phyloP scores from a whole-genome alignment of 2,113 vertebrate genomes.

The Zosterops hypoxanthus region DNA sequence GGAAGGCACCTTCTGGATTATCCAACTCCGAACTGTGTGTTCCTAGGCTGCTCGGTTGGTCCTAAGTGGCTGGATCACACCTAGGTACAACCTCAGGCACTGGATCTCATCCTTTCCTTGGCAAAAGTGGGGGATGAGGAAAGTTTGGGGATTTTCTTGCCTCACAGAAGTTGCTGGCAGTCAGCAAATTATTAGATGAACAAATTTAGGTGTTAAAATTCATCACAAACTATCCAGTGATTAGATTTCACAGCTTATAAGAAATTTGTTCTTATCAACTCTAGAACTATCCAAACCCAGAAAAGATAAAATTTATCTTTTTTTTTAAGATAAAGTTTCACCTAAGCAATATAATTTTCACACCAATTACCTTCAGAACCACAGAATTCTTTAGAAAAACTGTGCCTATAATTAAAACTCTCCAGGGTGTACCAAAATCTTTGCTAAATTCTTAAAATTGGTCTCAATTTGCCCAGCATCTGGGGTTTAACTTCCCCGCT shows the following conservation, averaged over 20 bases:
- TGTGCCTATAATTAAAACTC: background rate
- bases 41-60: background rate
- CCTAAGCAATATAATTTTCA: background rate
- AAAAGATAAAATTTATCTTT: background rate
- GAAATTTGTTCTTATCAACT: background rate
- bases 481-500: background rate
- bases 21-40: rapidly evolving
- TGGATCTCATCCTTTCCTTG: background rate
- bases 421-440: rapidly evolving
- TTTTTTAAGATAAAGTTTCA: background rate
- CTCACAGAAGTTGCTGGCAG: background rate
- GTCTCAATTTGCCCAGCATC: background rate
- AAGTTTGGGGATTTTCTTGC: background rate
- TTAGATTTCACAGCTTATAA: background rate
- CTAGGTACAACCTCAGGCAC: rapidly evolving
- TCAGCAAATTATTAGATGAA: background rate
- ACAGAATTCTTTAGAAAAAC: background rate
- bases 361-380: background rate
- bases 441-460: background rate
- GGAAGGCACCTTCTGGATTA: rapidly evolving
- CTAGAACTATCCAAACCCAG: background rate
- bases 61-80: background rate
- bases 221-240: background rate
- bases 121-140: background rate
- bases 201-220: background rate